Percentiles rank a stretch among this genome's conserved stretches.
These are phyloP conservation scores for Stichopus chloronotus DNA, from an alignment of 35 echinoderm and acorn worm genomes.

Conservation along the genomic window DNA sequence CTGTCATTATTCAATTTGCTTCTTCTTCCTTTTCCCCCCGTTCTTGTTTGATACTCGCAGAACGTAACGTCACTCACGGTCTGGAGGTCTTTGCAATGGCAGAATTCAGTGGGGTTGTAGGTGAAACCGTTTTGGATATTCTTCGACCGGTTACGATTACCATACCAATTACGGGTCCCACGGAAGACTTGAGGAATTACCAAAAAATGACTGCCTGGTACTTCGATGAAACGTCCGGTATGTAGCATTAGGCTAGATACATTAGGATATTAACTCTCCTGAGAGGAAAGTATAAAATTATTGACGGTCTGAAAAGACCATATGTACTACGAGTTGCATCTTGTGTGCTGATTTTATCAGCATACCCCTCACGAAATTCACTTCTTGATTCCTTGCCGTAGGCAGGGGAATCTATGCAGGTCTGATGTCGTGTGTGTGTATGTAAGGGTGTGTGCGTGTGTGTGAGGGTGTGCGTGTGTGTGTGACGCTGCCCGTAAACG, in stretches of 20 bases:
- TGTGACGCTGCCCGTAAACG: too few species aligned
- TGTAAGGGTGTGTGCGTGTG: too few species aligned
- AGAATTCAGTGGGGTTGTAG: conserved; percentile 48
- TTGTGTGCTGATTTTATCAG: too few species aligned
- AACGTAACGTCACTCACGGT: conserved; percentile 56
- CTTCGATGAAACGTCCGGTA: conserved; percentile 68
- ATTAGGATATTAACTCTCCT: too few species aligned
- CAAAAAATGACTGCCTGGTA: conserved; percentile 72
- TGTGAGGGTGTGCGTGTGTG: too few species aligned
- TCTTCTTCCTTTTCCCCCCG: neutral
- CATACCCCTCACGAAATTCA: too few species aligned
- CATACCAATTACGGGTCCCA: conserved; percentile 65
- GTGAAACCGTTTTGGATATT: conserved; percentile 39
- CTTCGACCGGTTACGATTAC: conserved; percentile 69
- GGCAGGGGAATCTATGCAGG: too few species aligned
- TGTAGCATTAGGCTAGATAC: neutral
- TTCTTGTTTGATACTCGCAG: neutral
- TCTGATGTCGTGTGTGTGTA: too few species aligned
- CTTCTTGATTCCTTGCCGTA: too few species aligned
- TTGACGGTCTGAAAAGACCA: too few species aligned
- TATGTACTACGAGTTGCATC: too few species aligned
- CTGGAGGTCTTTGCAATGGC: conserved; percentile 82
- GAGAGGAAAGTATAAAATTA: too few species aligned
- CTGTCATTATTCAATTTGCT: neutral
- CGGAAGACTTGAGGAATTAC: conserved; percentile 34